Conservation (phyloP, 2,797 vertebrate genomes). For the Myripristis murdjan region DNA sequence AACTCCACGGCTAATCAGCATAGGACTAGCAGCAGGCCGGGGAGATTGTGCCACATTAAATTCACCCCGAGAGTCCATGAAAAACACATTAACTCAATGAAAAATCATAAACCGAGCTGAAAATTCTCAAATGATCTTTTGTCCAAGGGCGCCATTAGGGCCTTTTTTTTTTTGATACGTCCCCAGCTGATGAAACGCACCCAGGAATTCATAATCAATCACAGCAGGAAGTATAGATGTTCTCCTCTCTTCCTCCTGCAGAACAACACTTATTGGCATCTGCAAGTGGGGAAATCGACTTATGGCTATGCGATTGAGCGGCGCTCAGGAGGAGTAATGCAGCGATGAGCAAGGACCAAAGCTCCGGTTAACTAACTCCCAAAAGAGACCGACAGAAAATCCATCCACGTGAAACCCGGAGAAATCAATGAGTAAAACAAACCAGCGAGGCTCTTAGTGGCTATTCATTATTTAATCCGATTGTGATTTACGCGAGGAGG, state of each 20-base stretch:
- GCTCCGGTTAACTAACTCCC: slow-evolving; percentile 51
- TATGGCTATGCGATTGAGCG: slow-evolving; percentile 47
- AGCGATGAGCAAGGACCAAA: slow-evolving; percentile 43
- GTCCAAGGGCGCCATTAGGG: slow-evolving; percentile 18
- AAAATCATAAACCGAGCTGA: slow-evolving; percentile 25
- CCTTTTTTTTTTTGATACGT: slow-evolving; percentile 7
- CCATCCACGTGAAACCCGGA: slow-evolving; percentile 39
- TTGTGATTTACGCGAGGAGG: slow-evolving; percentile 17
- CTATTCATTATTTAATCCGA: slow-evolving; percentile 55
- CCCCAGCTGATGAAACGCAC: slow-evolving; percentile 1
- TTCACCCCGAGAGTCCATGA: slow-evolving; percentile 34
- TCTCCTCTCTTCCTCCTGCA: background rate
- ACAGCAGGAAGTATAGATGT: background rate
- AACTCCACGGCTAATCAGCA: slow-evolving; percentile 28
- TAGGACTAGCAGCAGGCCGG: slow-evolving; percentile 21
- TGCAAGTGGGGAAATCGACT: slow-evolving; percentile 47
- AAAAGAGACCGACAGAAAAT: slow-evolving; percentile 58
- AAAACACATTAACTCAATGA: slow-evolving; percentile 34
- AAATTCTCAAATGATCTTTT: slow-evolving; percentile 27
- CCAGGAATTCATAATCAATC: slow-evolving; percentile 18
- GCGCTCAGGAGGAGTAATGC: slow-evolving; percentile 24
- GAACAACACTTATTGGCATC: slow-evolving; percentile 41
- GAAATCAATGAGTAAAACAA: slow-evolving; percentile 53
- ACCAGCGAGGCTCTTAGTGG: slow-evolving; percentile 48
- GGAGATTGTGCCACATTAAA: slow-evolving; percentile 30